Percentiles rank a stretch among this genome's conserved stretches.
Conservation (phyloP, 2,888 invertebrate genomes). For the Gymnoscelis rufifasciata region DNA sequence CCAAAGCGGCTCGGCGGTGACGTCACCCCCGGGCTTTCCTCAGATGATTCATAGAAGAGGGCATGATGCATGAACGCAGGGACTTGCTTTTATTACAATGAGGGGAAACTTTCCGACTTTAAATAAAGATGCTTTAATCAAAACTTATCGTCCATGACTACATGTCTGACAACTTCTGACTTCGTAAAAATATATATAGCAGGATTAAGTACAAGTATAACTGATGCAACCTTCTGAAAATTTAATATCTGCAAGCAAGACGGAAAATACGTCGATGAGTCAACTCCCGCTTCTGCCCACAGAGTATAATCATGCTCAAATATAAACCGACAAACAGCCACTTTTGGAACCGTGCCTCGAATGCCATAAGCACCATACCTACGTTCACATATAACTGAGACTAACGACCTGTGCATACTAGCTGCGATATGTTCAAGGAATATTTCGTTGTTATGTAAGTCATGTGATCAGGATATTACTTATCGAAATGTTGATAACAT, state of each 20-base stretch:
- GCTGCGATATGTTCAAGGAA: not conserved
- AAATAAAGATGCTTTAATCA: not conserved
- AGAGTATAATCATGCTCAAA: conserved; percentile 26
- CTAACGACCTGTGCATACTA: conserved; percentile 11
- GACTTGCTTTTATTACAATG: conserved; percentile 7
- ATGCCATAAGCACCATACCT: conserved; percentile 16
- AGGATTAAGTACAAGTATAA: too few species aligned
- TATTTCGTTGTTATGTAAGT: conserved; percentile 3
- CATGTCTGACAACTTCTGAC: not conserved
- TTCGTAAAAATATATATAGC: not conserved
- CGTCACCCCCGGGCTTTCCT: conserved; percentile 64
- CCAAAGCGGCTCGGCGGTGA: conserved; percentile 38
- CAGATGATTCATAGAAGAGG: conserved; percentile 49
- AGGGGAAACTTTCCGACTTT: not conserved
- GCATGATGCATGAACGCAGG: conserved; percentile 6
- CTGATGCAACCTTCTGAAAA: conserved; percentile 14
- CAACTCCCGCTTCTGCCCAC: conserved; percentile 26
- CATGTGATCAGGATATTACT: conserved; percentile 4
- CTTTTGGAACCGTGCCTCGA: conserved; percentile 30
- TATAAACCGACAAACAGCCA: conserved; percentile 24
- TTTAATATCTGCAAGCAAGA: conserved; percentile 9
- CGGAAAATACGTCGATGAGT: conserved; percentile 29
- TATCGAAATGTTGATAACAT: conserved; percentile 1
- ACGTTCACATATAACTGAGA: conserved; percentile 31
- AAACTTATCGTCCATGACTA: not conserved